A percentile compares a stretch with the other conserved stretches of the same genome.
phyloP scores from a whole-genome alignment of 2,797 vertebrate species.

The Parauchenoglanis ngamensis region DNA sequence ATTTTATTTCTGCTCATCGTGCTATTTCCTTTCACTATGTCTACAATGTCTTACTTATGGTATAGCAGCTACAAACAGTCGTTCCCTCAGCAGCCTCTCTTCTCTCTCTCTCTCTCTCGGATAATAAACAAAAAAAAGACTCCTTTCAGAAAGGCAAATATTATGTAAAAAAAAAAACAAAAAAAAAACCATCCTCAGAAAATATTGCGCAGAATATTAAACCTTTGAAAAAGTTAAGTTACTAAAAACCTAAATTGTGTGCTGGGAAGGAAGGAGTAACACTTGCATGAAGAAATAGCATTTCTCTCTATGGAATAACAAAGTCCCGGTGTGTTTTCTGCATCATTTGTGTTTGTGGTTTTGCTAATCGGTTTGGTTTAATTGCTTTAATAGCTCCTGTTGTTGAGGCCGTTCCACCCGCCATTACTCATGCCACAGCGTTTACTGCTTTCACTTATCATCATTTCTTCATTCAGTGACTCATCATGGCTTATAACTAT shows the following conservation, averaged over 20 bases:
- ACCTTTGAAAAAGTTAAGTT: neutral
- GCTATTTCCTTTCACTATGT: neutral
- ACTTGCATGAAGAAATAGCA: too few species aligned
- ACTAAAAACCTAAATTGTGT: neutral
- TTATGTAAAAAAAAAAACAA: neutral
- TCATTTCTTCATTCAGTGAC: neutral
- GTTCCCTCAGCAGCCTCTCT: neutral
- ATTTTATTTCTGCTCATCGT: neutral
- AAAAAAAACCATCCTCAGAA: neutral
- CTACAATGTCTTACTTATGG: neutral
- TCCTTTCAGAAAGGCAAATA: neutral
- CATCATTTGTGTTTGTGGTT: neutral
- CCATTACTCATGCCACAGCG: neutral
- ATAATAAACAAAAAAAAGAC: neutral
- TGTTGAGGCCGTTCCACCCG: neutral
- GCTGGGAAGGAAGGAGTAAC: too few species aligned
- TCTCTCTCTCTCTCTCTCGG: neutral
- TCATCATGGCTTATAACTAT: neutral
- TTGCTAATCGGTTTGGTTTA: neutral
- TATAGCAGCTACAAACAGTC: neutral
- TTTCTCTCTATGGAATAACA: neutral
- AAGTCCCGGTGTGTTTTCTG: neutral
- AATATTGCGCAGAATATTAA: neutral
- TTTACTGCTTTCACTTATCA: neutral
- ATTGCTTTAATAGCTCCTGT: constrained; percentile 3